Evolutionary conservation across 1,140 invertebrate species (phyloP), one percentile per base, ranked within the genome.

Genomic region (Semibalanus balanoides): DNA sequence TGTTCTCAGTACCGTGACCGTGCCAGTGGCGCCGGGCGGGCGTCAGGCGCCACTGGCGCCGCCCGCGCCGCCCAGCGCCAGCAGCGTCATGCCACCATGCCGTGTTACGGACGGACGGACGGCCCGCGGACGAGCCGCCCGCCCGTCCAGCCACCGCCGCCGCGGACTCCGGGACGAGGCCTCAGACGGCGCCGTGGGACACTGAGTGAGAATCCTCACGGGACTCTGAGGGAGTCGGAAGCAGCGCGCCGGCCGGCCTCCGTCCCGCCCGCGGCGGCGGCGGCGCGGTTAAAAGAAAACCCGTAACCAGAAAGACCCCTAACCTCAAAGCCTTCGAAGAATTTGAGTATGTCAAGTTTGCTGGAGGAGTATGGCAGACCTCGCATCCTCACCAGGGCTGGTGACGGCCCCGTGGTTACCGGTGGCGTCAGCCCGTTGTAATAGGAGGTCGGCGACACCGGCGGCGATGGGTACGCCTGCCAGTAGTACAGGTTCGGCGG

Each of bases 361-460:
- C 35, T 76, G 73, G 69, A 74, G 3, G 77, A 51, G 76, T 25
- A 31, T 22, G 76, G 75, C 27, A 77, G 35, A 30, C 30, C 51
- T 30, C n/a, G 0, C 30, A 76, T 31, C 29, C 35, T 78, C 28
- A 77, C 70, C 70, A 72, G n/a, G 25, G 28, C 70, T 11, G n/a
- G 70, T 9, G 70, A 11, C 25, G 70, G 25, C 28, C 70, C n/a
- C n/a, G 70, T 72, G n/a, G 70, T 30, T 9, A 30, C 70, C n/a
- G 78, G 40, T 14, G 77, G 82, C 80, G 76, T 84, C 81, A 88
- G 85, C 81, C 85, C 86, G 78, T 87, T 87, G 82, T 90, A 93
- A 84, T 93, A 93, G 79, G 90, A 90, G 0, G 91, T 93, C 11
- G 93, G 93, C 43, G 93, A 94, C 0, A 95, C 92, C 0, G 93